These are phyloP conservation scores for Coleophora flavipennella DNA, from an alignment of 2,888 invertebrate species.

Conservation along the genomic window DNA sequence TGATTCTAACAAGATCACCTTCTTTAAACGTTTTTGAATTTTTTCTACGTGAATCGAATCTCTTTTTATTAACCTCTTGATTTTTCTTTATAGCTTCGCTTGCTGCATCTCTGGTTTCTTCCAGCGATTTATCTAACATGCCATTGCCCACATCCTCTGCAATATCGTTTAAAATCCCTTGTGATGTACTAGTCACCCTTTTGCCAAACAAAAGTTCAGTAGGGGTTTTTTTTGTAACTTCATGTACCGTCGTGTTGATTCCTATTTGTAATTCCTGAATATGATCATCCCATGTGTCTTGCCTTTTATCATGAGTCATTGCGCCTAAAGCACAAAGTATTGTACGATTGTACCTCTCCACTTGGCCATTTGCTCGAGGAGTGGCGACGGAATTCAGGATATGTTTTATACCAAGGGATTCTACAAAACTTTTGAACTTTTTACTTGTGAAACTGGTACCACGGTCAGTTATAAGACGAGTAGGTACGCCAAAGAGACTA, in stretches of 20 bases:
- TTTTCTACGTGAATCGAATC: conserved; percentile 9
- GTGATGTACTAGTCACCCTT: conserved; percentile 3
- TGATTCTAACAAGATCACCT: conserved; percentile 14
- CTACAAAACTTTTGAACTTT: too few species aligned
- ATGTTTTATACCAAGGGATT: too few species aligned
- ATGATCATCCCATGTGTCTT: conserved; percentile 7
- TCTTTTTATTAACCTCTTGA: not conserved
- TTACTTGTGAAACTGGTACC: too few species aligned
- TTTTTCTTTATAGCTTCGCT: not conserved
- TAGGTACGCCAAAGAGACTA: too few species aligned
- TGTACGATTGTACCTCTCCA: conserved; percentile 16
- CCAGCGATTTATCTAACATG: not conserved
- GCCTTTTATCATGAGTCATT: conserved; percentile 6
- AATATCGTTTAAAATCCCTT: conserved; percentile 6
- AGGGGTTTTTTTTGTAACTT: too few species aligned
- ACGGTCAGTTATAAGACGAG: too few species aligned
- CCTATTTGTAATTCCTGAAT: conserved; percentile 11
- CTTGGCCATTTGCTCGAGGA: conserved; percentile 18
- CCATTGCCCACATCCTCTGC: not conserved
- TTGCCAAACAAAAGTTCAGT: conserved; percentile 25
- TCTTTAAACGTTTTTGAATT: conserved; percentile 3
- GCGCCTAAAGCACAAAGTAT: conserved; percentile 11
- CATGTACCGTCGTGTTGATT: conserved; percentile 10
- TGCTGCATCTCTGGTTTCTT: not conserved
- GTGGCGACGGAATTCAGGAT: conserved; percentile 16